A percentile compares a stretch with the other conserved stretches of the same genome.
phyloP scores from a whole-genome alignment of 2,797 vertebrate species.

The Crenichthys baileyi region DNA sequence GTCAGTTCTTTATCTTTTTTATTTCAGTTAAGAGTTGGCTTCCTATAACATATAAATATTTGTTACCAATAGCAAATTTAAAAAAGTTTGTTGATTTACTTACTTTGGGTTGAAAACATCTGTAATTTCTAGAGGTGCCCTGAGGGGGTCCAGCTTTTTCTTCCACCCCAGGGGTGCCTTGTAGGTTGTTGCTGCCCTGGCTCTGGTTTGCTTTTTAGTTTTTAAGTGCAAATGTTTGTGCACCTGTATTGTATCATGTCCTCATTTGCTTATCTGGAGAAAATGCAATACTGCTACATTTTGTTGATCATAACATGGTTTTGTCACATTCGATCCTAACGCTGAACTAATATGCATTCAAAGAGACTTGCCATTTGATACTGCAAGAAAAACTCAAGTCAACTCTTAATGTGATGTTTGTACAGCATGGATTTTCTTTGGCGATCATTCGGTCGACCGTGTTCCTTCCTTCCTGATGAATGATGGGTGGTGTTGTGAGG shows the following conservation, averaged over 20 bases:
- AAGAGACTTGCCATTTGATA: slow-evolving; percentile 50
- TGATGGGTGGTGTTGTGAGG: slow-evolving; percentile 60
- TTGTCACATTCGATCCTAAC: slow-evolving; percentile 1
- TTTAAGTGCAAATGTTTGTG: not conserved
- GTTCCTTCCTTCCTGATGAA: slow-evolving; percentile 52
- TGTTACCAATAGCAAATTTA: not conserved
- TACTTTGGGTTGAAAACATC: not conserved
- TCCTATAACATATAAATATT: not conserved
- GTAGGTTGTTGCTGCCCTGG: not conserved
- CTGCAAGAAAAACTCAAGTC: slow-evolving; percentile 40
- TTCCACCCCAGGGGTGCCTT: not conserved
- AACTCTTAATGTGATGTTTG: slow-evolving; percentile 20
- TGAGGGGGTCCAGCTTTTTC: not conserved
- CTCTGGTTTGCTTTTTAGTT: not conserved
- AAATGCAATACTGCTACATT: slow-evolving; percentile 40
- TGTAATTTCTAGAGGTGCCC: not conserved
- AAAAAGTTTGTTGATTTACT: not conserved
- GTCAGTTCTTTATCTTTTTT: not conserved
- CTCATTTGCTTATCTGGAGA: not conserved
- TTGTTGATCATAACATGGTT: not conserved
- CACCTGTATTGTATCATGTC: not conserved
- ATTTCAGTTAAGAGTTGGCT: not conserved
- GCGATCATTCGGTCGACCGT: slow-evolving; percentile 41
- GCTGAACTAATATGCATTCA: slow-evolving; percentile 61
- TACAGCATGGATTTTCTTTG: slow-evolving; percentile 25